Percentiles rank a stretch among this genome's conserved stretches.
phyloP scores from a whole-genome alignment of 2,113 vertebrate genomes.

The Petrocephalus zakoni region DNA sequence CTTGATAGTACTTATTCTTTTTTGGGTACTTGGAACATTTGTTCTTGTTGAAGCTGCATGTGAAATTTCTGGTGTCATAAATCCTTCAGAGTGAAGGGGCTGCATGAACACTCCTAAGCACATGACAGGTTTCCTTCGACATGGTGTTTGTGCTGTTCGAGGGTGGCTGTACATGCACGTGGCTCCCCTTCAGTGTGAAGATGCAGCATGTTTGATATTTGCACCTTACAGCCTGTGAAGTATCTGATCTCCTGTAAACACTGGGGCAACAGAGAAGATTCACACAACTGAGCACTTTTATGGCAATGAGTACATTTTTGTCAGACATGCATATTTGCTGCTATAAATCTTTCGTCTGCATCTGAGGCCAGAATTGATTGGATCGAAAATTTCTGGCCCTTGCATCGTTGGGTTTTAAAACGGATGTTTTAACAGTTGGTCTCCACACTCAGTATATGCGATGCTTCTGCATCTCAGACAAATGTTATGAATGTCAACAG shows the following conservation, averaged over 20 bases:
- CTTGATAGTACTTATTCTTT: slow-evolving; percentile 48
- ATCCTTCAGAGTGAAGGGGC: slow-evolving; percentile 16
- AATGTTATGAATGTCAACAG: not conserved
- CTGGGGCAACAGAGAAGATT: slow-evolving; percentile 65
- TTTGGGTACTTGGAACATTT: slow-evolving; percentile 42
- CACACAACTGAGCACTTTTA: slow-evolving; percentile 94
- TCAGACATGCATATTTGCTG: slow-evolving; percentile 76
- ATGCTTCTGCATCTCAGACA: not conserved
- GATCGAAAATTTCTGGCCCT: not conserved
- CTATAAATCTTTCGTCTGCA: slow-evolving; percentile 73
- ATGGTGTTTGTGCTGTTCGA: not conserved
- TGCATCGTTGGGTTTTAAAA: not conserved
- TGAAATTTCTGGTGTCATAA: slow-evolving; percentile 15
- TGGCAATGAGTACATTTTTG: slow-evolving; percentile 71
- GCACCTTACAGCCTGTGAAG: slow-evolving; percentile 67
- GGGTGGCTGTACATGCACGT: slow-evolving; percentile 45
- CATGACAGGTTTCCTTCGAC: not conserved
- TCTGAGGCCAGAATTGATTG: slow-evolving; percentile 38
- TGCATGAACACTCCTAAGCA: not conserved
- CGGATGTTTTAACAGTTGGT: slow-evolving; percentile 1
- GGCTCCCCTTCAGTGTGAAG: not conserved
- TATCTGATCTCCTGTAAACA: slow-evolving; percentile 71
- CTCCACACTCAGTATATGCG: not conserved
- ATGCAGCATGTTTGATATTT: slow-evolving; percentile 27
- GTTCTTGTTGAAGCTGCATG: slow-evolving; percentile 5